Percentiles rank a stretch among this genome's conserved stretches.
phyloP scores from a whole-genome alignment of 2,797 vertebrate species.

The Oryzias dopingdopingensis region DNA sequence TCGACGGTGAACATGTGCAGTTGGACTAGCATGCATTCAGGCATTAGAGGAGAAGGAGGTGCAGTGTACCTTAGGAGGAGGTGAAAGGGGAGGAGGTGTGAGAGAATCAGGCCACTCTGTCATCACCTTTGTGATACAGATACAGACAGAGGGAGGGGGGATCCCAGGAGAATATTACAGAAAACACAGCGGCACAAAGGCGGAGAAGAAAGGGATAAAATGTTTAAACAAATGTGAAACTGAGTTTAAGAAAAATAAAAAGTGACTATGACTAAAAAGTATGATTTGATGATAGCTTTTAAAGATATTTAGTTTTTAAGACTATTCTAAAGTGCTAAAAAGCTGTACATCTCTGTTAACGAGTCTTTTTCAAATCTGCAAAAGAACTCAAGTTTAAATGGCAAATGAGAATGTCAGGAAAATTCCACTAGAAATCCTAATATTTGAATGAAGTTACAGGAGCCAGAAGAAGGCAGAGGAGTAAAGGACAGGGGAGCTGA shows the following conservation, averaged over 20 bases:
- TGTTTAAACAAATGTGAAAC: conserved; percentile 17
- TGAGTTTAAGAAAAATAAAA: conserved; percentile 1
- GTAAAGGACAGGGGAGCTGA: neutral
- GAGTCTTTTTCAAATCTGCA: too few relatives aligned
- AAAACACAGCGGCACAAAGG: conserved; percentile 24
- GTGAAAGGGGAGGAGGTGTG: conserved; percentile 57
- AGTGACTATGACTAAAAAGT: too few relatives aligned
- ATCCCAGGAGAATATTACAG: conserved; percentile 41
- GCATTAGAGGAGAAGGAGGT: conserved; percentile 58
- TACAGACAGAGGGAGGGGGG: conserved; percentile 59
- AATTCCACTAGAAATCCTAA: too few relatives aligned
- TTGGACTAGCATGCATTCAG: conserved; percentile 52
- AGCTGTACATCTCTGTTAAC: too few relatives aligned
- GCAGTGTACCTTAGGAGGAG: conserved; percentile 81
- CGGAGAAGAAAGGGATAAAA: conserved; percentile 36
- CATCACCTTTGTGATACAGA: conserved; percentile 56
- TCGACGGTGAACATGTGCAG: conserved; percentile 40
- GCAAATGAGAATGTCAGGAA: neutral
- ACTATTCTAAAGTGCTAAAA: too few relatives aligned
- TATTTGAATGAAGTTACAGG: neutral
- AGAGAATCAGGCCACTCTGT: conserved; percentile 51
- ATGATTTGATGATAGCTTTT: too few relatives aligned
- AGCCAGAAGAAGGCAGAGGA: neutral
- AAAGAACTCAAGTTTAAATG: too few relatives aligned
- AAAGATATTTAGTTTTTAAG: too few relatives aligned